These are phyloP conservation scores for Anguilla megastoma DNA, from an alignment of 2,797 vertebrate genomes.

Conservation along the genomic window DNA sequence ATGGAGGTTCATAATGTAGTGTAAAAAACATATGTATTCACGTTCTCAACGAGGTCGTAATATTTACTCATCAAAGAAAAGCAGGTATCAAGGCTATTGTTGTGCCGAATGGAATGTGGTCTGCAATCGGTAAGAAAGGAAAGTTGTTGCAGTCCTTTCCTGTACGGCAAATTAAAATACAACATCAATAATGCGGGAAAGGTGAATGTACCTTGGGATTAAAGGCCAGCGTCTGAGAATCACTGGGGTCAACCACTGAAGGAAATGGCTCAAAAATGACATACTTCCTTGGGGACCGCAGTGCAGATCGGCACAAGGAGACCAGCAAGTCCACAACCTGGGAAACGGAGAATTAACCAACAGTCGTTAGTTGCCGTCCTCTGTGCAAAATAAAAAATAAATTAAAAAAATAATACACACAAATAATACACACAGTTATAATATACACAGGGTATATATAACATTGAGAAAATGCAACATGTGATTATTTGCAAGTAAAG, in stretches of 20 bases:
- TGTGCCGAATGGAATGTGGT: not conserved
- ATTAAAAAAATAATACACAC: not conserved
- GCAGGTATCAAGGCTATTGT: not conserved
- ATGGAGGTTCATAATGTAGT: too few species aligned
- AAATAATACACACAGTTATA: not conserved
- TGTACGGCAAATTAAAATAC: not conserved
- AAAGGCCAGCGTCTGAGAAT: slow-evolving; percentile 83
- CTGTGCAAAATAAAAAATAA: not conserved
- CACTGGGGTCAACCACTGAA: slow-evolving; percentile 84
- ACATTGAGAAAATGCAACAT: not conserved
- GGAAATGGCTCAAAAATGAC: slow-evolving; percentile 90
- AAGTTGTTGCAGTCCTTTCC: not conserved
- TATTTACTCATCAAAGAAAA: too few species aligned
- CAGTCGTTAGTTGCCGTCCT: too few species aligned
- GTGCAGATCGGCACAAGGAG: slow-evolving; percentile 84
- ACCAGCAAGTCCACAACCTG: slow-evolving; percentile 85
- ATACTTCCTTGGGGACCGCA: slow-evolving; percentile 84
- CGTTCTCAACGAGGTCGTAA: too few species aligned
- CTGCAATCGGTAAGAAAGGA: not conserved
- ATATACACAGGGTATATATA: not conserved
- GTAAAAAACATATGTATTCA: too few species aligned
- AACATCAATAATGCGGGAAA: not conserved
- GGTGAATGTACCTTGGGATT: slow-evolving; percentile 78
- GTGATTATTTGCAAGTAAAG: not conserved
- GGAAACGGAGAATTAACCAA: slow-evolving; percentile 26